Evolutionary conservation across 2,888 invertebrate genomes (phyloP).

Genomic region (Drosophila mulleri): DNA sequence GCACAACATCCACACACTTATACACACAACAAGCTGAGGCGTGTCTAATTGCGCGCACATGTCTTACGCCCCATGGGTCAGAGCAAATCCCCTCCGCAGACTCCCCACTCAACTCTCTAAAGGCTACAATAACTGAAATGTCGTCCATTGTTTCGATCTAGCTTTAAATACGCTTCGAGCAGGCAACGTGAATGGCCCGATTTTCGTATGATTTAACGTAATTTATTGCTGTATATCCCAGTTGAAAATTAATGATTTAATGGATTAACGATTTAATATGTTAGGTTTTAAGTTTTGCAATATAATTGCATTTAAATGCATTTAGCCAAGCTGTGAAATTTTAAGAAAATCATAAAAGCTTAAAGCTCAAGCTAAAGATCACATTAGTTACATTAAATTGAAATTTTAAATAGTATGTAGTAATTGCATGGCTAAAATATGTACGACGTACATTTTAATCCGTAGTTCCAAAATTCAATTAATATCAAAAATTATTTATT

Average conservation of each 20-base stretch:
- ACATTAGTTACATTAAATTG: neutral
- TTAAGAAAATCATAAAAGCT: neutral
- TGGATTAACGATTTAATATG: slow-evolving; percentile 7
- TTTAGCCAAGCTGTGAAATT: too few relatives aligned
- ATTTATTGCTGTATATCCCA: slow-evolving; percentile 32
- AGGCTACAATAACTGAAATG: slow-evolving; percentile 61
- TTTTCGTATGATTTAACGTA: slow-evolving; percentile 49
- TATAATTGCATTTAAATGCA: neutral
- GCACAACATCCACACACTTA: slow-evolving; percentile 4
- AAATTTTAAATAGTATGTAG: neutral
- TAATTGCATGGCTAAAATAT: neutral
- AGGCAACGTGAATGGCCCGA: slow-evolving; percentile 22
- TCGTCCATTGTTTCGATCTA: slow-evolving; percentile 49
- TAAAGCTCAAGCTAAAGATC: neutral
- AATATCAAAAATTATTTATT: too few relatives aligned
- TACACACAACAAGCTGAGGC: slow-evolving; percentile 37
- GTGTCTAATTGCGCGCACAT: slow-evolving; percentile 77
- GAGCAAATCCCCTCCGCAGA: neutral
- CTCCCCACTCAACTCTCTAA: neutral
- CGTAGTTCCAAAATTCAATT: too few relatives aligned
- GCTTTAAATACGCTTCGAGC: slow-evolving; percentile 28
- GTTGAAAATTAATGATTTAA: slow-evolving; percentile 39
- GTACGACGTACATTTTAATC: too few relatives aligned
- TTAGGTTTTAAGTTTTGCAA: neutral
- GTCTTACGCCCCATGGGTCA: slow-evolving; percentile 64